A percentile compares a stretch with the other conserved stretches of the same genome.
Conservation (phyloP, 1,140 invertebrate genomes). For the Zaprionus davidi region DNA sequence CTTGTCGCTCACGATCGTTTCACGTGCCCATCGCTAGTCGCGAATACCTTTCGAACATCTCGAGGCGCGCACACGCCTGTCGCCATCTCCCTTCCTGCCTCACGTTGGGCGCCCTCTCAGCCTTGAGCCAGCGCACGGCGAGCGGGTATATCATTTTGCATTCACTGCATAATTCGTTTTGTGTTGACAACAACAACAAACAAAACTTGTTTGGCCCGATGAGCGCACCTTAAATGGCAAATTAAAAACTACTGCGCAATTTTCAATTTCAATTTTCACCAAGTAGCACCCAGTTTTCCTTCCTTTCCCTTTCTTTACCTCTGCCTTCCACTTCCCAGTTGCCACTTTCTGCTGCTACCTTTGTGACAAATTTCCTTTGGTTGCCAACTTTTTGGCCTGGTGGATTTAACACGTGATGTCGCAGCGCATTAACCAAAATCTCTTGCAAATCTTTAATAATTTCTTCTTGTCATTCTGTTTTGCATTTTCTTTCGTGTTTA, state of each 20-base stretch:
- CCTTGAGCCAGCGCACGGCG: conserved; percentile 20
- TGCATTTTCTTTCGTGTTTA: conserved; percentile 21
- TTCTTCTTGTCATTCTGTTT: conserved; percentile 16
- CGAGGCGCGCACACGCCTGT: background rate
- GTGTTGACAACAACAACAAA: conserved; percentile 10
- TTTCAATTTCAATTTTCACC: conserved; percentile 46
- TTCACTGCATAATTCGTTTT: conserved; percentile 26
- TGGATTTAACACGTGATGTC: conserved; percentile 24
- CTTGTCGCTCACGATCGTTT: conserved; percentile 1
- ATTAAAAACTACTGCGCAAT: conserved; percentile 61
- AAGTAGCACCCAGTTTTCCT: conserved; percentile 18
- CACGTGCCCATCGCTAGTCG: conserved; percentile 28
- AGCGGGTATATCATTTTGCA: conserved; percentile 5
- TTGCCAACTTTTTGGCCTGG: conserved; percentile 21
- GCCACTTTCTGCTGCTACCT: background rate
- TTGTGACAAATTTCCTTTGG: conserved; percentile 10
- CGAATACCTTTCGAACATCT: conserved; percentile 8
- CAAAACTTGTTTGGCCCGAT: conserved; percentile 15
- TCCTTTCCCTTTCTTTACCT: background rate
- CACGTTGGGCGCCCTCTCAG: conserved; percentile 24
- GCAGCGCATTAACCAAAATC: conserved; percentile 32
- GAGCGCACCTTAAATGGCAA: conserved; percentile 68
- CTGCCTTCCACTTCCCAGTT: background rate
- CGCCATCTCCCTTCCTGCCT: background rate
- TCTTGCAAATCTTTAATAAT: conserved; percentile 15